Evolutionary conservation across 2,888 invertebrate species (phyloP), one percentile per base, ranked within the genome.

Genomic region (Melolontha melolontha): DNA sequence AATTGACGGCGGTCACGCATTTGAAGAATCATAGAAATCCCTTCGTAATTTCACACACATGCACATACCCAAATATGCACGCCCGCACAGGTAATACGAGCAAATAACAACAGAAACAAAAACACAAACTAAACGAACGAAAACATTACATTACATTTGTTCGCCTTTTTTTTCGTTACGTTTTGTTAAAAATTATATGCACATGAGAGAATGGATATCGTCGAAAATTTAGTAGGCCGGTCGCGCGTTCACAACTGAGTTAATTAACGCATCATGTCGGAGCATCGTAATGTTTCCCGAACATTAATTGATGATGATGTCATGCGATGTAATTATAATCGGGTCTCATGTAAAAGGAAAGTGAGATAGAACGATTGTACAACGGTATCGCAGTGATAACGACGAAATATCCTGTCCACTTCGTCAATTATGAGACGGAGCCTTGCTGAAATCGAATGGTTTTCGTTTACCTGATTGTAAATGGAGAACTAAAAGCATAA

Each of bases 221-320:
- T 34, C n/a, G 44, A 42, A 52, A 51, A 54, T 44, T 42, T 34
- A 27, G 47, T 12, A 16, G 29, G 34, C 39, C 29, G 59, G 47
- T 47, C 49, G 16, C 70, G 63, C 70, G 65, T 69, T 67, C 50
- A 68, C 70, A 64, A 79, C 77, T 78, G 73, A 75, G 76, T 78
- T 63, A 68, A 68, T 68, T 68, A 68, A 54, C 64, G 64, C 54
- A 59, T 27, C 54, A 29, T 11, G 65, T 34, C 41, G 59, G 66
- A 34, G 39, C 55, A 66, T 66, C 55, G 51, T 52, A 47, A 64
- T 68, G 68, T 64, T 70, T 52, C 64, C 55, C 65, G 74, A 73
- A 59, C 69, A 73, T 76, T 79, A 80, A 80, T 80, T 80, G 78
- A 76, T 75, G 73, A 75, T 80, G 79, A 80, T 74, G 76, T 76